phyloP scores from a whole-genome alignment of 2,888 invertebrate species.

The Protodeltote pygarga region DNA sequence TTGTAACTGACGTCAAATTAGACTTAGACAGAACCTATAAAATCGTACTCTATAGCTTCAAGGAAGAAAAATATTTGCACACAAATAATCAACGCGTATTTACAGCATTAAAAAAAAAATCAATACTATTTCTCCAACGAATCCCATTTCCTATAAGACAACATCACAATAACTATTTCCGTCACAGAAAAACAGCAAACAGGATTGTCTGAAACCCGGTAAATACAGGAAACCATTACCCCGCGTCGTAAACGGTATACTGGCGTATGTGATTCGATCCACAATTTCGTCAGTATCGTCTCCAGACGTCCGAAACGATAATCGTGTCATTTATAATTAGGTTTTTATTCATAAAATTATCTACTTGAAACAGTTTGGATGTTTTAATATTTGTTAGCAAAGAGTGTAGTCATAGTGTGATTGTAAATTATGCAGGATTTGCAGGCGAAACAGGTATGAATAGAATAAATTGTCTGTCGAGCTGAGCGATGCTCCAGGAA shows the following conservation, averaged over 20 bases:
- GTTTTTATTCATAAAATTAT: slow-evolving; percentile 12
- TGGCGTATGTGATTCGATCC: slow-evolving; percentile 47
- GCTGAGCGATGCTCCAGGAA: no score
- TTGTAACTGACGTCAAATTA: no score
- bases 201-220: slow-evolving; percentile 36
- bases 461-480: no score
- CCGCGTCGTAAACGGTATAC: slow-evolving; percentile 61
- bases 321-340: slow-evolving; percentile 45
- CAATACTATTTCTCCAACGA: no score
- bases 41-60: no score
- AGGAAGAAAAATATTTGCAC: no score
- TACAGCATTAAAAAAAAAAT: no score
- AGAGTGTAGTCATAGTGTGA: no score
- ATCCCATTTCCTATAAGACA: slow-evolving; percentile 5
- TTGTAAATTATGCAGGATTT: slow-evolving; percentile 25
- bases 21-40: no score
- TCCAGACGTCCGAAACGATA: slow-evolving; percentile 40
- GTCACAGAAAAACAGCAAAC: slow-evolving; percentile 32
- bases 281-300: slow-evolving; percentile 55
- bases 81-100: no score
- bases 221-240: slow-evolving; percentile 73
- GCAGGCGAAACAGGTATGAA: slow-evolving; percentile 28
- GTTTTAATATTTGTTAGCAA: no score
- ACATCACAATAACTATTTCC: slow-evolving; percentile 28
- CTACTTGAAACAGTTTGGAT: not conserved